phyloP scores from a whole-genome alignment of 2,888 invertebrate genomes.

The Slavum lentiscoides region DNA sequence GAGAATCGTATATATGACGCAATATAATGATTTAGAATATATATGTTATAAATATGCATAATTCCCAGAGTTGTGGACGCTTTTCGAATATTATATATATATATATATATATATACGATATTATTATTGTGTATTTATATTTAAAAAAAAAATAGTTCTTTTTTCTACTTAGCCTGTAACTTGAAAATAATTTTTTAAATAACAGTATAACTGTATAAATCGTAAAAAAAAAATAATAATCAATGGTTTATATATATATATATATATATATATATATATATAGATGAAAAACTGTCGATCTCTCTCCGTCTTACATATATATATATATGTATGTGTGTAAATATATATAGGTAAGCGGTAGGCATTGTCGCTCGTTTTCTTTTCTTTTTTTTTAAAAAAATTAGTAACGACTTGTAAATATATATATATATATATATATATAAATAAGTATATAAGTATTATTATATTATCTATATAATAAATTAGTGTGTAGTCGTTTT shows the following conservation, averaged over 20 bases:
- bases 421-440: not conserved
- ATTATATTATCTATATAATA: not conserved
- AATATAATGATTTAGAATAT: constrained; percentile 47
- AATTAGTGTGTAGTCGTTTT: not conserved
- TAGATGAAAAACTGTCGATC: constrained; percentile 40
- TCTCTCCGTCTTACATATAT: constrained; percentile 7
- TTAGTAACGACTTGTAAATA: not conserved
- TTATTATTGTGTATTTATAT: constrained; percentile 15
- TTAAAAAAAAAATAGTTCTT: not conserved
- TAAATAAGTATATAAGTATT: constrained; percentile 1
- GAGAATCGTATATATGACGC: constrained; percentile 41
- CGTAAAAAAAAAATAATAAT: constrained; percentile 12
- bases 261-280: not conserved
- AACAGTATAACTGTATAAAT: constrained; percentile 12
- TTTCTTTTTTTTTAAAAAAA: constrained; percentile 4
- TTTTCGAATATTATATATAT: constrained; percentile 3
- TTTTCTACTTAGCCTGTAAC: constrained; percentile 29
- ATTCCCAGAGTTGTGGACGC: constrained; percentile 29
- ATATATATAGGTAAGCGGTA: constrained; percentile 31
- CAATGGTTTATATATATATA: not conserved
- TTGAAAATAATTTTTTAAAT: constrained; percentile 19
- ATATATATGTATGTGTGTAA: too few relatives aligned
- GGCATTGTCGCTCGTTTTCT: constrained; percentile 1
- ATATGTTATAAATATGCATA: constrained; percentile 3
- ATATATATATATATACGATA: not conserved